Evolutionary conservation across 1,140 invertebrate genomes (phyloP).

Genomic region (Leptonema lineaticorne): DNA sequence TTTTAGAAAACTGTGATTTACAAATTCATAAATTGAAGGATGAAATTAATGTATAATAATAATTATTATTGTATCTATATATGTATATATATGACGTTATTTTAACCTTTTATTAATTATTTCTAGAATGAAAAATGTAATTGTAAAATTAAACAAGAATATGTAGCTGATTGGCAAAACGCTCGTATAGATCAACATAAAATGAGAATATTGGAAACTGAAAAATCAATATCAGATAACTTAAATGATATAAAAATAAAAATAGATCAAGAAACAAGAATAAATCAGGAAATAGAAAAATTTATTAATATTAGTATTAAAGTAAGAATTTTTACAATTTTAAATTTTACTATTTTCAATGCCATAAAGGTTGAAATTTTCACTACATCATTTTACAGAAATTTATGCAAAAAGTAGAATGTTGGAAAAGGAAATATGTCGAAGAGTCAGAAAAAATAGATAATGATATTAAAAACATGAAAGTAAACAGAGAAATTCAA

Average conservation of each 20-base stretch:
- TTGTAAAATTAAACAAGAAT: conserved; percentile 2
- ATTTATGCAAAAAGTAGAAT: conserved; percentile 22
- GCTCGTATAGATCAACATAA: conserved; percentile 10
- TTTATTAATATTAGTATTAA: not conserved
- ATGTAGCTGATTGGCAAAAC: conserved; percentile 1
- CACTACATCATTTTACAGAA: conserved; percentile 12
- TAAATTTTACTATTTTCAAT: not conserved
- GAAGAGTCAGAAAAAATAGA: conserved; percentile 30
- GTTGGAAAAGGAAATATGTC: conserved; percentile 30
- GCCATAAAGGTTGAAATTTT: not conserved
- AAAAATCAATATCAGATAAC: not conserved
- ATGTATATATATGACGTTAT: not conserved
- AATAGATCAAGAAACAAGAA: conserved; percentile 8
- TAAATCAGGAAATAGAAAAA: conserved; percentile 13
- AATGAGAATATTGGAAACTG: not conserved
- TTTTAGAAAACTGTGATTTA: conserved; percentile 8
- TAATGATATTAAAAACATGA: conserved; percentile 22
- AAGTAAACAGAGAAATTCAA: conserved; percentile 26
- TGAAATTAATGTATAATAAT: conserved; percentile 11
- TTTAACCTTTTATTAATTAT: not conserved
- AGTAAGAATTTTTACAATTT: not conserved
- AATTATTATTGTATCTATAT: not conserved
- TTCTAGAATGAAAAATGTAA: conserved; percentile 15
- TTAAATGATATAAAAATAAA: not conserved
- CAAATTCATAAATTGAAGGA: conserved; percentile 19